Conservation (phyloP, 2,888 invertebrate species). For the Tillus elongatus region DNA sequence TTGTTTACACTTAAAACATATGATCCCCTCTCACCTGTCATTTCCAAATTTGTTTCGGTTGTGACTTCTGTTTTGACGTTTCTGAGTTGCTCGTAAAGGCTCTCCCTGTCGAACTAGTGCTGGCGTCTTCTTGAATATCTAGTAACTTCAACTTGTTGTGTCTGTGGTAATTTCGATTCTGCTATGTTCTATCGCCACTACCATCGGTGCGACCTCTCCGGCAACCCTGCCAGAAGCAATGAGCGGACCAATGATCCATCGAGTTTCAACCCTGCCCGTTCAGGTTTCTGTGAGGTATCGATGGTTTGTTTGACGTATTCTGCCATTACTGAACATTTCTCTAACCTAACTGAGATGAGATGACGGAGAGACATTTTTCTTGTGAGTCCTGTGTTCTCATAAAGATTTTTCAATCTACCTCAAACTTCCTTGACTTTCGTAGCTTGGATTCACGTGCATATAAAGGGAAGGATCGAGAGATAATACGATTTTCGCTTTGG, state of each 20-base stretch:
- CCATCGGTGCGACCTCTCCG: conserved; percentile 21
- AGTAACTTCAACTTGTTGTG: no score
- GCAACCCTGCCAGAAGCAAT: conserved; percentile 20
- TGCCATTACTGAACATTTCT: conserved; percentile 11
- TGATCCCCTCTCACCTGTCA: no score
- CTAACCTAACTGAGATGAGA: conserved; percentile 9
- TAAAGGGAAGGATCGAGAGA: neutral
- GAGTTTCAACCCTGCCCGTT: no score
- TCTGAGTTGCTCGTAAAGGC: no score
- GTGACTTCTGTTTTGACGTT: no score
- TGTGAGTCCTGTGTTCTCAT: conserved; percentile 12
- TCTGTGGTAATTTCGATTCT: conserved; percentile 7
- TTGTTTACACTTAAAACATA: no score
- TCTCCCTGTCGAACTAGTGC: no score
- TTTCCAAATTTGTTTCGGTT: no score
- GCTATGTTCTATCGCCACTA: no score
- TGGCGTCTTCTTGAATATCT: neutral
- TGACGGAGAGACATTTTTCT: conserved; percentile 11
- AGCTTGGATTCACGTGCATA: conserved; percentile 9
- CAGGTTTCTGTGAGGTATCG: no score
- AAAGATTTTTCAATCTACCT: no score
- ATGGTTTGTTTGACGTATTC: conserved; percentile 10
- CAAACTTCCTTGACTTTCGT: conserved; percentile 41
- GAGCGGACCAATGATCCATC: no score
- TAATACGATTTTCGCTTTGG: neutral